Conservation (phyloP, 1,140 invertebrate genomes). For the Ceratina calcarata region DNA sequence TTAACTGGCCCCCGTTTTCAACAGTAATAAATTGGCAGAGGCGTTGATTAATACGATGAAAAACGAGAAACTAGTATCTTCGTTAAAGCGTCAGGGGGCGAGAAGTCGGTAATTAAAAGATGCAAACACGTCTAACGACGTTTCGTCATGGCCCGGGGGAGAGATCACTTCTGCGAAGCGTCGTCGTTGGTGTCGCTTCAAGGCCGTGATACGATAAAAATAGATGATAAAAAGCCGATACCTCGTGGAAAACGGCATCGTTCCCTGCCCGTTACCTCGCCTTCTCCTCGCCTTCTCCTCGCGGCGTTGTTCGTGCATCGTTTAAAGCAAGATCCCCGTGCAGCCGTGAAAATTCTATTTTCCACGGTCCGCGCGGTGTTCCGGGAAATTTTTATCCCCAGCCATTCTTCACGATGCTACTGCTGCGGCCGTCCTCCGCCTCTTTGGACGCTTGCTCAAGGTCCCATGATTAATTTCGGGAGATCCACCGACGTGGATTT, state of each 20-base stretch:
- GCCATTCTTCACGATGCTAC: background rate
- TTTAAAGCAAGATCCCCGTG: conserved; percentile 1
- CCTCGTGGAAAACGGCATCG: no score
- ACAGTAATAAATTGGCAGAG: background rate
- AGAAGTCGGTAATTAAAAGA: conserved; percentile 31
- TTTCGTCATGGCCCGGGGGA: background rate
- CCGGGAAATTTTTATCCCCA: background rate
- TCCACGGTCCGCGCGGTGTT: background rate
- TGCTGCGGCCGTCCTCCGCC: no score
- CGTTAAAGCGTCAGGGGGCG: background rate
- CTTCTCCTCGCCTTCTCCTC: background rate
- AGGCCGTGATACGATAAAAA: conserved; percentile 35
- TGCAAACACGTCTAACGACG: conserved; percentile 1
- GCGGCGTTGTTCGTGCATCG: background rate
- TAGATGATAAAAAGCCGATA: conserved; percentile 42
- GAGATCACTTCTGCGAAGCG: background rate
- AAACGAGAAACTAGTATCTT: background rate
- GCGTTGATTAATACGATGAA: background rate
- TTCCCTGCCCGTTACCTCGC: conserved; percentile 3
- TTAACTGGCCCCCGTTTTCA: no score
- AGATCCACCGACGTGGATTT: background rate
- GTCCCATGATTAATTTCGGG: background rate
- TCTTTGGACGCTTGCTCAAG: background rate
- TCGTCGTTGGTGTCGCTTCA: background rate
- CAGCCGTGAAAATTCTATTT: conserved; percentile 15